Evolutionary conservation across 2,113 vertebrate genomes (phyloP).

Genomic region (Manacus vitellinus): DNA sequence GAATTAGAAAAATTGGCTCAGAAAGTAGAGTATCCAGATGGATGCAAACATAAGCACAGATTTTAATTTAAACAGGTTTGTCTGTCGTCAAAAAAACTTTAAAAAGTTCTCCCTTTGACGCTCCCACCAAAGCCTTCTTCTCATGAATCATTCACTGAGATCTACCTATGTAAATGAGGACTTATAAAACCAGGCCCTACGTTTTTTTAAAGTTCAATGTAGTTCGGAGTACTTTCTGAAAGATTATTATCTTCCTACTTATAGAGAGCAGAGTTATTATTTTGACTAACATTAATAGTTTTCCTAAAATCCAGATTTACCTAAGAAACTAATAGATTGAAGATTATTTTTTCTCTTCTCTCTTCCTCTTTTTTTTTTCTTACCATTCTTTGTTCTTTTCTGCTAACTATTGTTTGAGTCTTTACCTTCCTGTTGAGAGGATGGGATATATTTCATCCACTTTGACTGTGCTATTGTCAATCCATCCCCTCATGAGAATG

Average conservation of each 20-base stretch:
- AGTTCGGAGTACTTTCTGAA: not conserved
- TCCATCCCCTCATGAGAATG: conserved; percentile 11
- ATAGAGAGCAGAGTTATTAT: not conserved
- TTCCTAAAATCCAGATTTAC: not conserved
- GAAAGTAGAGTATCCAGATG: conserved; percentile 19
- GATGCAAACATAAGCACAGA: conserved; percentile 20
- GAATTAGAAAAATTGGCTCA: not conserved
- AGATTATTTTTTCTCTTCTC: not conserved
- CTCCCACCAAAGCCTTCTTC: not conserved
- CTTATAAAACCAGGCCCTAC: not conserved
- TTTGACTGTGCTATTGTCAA: conserved; percentile 9
- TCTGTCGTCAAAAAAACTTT: not conserved
- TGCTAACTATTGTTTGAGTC: not conserved
- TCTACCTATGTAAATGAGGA: not conserved
- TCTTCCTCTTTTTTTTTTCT: not conserved
- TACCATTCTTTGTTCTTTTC: not conserved
- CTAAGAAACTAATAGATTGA: not conserved
- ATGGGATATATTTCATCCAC: not conserved
- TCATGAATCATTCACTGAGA: conserved; percentile 14
- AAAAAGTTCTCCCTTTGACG: not conserved
- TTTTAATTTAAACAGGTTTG: conserved; percentile 33
- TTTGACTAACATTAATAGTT: not conserved
- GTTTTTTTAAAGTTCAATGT: not conserved
- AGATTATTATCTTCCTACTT: not conserved
- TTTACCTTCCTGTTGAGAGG: not conserved